phyloP scores from a whole-genome alignment of 2,888 invertebrate genomes.

The Druceiella hillmani region DNA sequence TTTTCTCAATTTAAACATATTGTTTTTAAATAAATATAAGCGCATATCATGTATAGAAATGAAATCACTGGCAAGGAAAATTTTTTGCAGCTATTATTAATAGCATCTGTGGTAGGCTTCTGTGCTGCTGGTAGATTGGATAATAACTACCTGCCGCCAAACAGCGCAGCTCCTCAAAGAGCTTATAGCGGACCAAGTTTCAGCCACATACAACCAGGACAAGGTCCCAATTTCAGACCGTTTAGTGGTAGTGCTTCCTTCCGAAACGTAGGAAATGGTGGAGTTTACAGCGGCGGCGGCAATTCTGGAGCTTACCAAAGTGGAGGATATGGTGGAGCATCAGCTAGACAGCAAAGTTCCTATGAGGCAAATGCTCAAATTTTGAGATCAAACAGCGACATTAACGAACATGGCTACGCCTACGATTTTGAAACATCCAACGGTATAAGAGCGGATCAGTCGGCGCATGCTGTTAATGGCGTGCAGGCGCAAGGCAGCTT shows the following conservation, averaged over 20 bases:
- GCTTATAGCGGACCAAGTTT: too few species aligned
- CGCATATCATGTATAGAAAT: too few species aligned
- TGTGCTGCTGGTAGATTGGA: conserved; percentile 46
- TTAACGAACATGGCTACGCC: conserved; percentile 44
- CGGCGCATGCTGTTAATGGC: conserved; percentile 44
- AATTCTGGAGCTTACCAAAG: too few species aligned
- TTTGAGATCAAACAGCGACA: conserved; percentile 40
- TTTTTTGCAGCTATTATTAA: conserved; percentile 35
- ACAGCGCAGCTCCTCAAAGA: too few species aligned
- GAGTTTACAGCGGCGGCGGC: too few species aligned
- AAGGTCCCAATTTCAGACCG: too few species aligned
- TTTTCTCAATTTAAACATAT: too few species aligned
- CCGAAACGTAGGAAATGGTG: too few species aligned
- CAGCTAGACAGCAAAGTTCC: conserved; percentile 28
- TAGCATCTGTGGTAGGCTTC: conserved; percentile 42
- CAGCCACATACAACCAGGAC: too few species aligned
- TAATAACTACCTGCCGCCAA: conserved; percentile 46
- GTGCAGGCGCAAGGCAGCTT: conserved; percentile 49
- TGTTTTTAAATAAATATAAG: too few species aligned
- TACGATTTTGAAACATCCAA: conserved; percentile 49
- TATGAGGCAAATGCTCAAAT: conserved; percentile 43
- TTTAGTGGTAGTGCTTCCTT: too few species aligned
- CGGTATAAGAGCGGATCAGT: conserved; percentile 45
- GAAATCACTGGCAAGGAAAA: too few species aligned
- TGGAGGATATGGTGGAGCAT: conserved; percentile 21